Base-by-base conservation (phyloP, 2,888 invertebrate genomes). In the Eristalis intricaria region DNA sequence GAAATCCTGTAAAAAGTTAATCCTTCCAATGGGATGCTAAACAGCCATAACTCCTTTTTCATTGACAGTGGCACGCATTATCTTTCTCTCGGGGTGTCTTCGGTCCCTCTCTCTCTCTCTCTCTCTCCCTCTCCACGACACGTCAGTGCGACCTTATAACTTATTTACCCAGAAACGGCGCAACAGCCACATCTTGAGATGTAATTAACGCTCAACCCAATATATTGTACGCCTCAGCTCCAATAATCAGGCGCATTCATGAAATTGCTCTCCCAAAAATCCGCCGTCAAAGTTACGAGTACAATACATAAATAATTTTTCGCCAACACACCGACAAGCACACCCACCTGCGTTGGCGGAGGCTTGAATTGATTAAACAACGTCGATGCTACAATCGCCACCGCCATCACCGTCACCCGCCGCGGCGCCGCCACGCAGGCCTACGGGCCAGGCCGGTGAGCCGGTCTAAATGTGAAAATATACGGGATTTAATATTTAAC, bases 401-500 rank as follows among this genome's bases (percentile, higher is more conserved):
- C 19, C 7, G n/a, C 19, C 1, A 15, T n/a, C 19, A 19, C 19
- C 7, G n/a, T 8, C 1, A 15, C 43, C 4, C 43, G 4, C 4
- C 43, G 13, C 29, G 2, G 2, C 43, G 3, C n/a, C 26, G 70
- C 15, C 13, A 38, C 32, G 8, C 8, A 32, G 4, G 0, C 40
- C 56, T 38, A n/a, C 11, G 15, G 43, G 29, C 32, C 32, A 11
- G 4, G 35, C 3, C 23, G 19, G 50, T 38, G 23, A 11, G 22
- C 60, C 43, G n/a, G 35, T 2, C 80, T 61, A 74, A 80, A 68
- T 70, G 61, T 38, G 22, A 66, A 66, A 77, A 63, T 69, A 68
- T 77, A 63, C 63, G 23, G 69, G 74, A 81, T 81, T 81, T 75
- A 81, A 81, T 81, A 81, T 75, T 75, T 81, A 64, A 81, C 58